Evolutionary conservation across 1,140 invertebrate genomes (phyloP).

Genomic region (Drosophila baimaii): DNA sequence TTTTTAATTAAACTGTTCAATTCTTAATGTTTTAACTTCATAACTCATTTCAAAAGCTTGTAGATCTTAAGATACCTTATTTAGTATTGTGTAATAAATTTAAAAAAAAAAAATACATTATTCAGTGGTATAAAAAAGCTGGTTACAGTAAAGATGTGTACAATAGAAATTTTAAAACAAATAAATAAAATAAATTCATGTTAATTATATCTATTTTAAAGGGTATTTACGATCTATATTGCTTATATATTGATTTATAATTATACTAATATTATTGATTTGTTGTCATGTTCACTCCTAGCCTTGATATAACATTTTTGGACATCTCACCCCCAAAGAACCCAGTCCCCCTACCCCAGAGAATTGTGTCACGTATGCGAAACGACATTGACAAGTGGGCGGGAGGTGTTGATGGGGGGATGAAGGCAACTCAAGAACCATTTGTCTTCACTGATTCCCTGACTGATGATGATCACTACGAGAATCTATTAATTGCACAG

Average conservation of each 20-base stretch:
- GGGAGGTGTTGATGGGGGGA: constrained; percentile 10
- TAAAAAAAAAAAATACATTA: no score
- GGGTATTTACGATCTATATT: no score
- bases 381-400: constrained; percentile 32
- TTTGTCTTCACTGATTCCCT: constrained; percentile 22
- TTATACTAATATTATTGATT: background rate
- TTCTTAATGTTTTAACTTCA: no score
- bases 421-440: constrained; percentile 26
- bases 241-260: background rate
- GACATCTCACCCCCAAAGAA: background rate
- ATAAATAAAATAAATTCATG: no score
- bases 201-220: no score
- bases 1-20: no score
- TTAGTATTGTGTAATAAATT: background rate
- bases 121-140: no score
- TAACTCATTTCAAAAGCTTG: no score
- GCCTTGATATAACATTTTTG: constrained; percentile 14
- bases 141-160: no score
- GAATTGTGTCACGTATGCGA: constrained; percentile 43
- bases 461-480: constrained; percentile 9
- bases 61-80: background rate
- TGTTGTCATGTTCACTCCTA: background rate
- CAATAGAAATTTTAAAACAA: no score
- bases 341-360: background rate
- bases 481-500: constrained; percentile 34